Evolutionary conservation across 1,140 invertebrate genomes (phyloP).

Genomic region (Ostrea denselamellosa): DNA sequence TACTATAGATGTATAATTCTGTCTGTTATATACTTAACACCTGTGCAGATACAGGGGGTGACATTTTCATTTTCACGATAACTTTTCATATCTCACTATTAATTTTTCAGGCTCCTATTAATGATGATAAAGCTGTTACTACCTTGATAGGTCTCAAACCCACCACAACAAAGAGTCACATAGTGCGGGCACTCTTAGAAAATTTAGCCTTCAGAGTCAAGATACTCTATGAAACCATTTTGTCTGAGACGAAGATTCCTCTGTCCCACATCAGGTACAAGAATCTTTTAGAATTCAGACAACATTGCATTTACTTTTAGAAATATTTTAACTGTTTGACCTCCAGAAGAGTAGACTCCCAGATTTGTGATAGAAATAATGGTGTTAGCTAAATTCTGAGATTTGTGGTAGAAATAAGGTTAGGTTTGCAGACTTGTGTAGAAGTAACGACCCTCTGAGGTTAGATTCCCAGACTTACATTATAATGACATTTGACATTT

Average conservation of each 20-base stretch:
- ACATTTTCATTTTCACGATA: too few relatives aligned
- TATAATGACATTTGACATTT: too few relatives aligned
- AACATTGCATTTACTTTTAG: not conserved
- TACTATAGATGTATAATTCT: too few relatives aligned
- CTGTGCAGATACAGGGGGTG: too few relatives aligned
- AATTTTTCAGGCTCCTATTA: conserved; percentile 87
- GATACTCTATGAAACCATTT: conserved; percentile 86
- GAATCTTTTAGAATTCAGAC: not conserved
- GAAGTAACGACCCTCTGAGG: too few relatives aligned
- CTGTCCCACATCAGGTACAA: conserved; percentile 71
- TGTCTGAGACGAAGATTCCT: conserved; percentile 69
- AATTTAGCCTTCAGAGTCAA: conserved; percentile 91
- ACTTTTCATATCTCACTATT: not conserved
- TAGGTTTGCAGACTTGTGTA: too few relatives aligned
- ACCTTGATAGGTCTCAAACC: conserved; percentile 92
- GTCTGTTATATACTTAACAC: too few relatives aligned
- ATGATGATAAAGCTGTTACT: conserved; percentile 89
- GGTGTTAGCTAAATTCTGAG: too few relatives aligned
- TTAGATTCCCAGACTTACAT: too few relatives aligned
- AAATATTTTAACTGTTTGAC: not conserved
- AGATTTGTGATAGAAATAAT: too few relatives aligned
- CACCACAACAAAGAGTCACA: conserved; percentile 87
- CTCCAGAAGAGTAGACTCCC: too few relatives aligned
- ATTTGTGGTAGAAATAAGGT: too few relatives aligned
- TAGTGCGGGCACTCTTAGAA: conserved; percentile 86